Evolutionary conservation across 1,140 invertebrate species (phyloP).

Genomic region (Ylistrum balloti): DNA sequence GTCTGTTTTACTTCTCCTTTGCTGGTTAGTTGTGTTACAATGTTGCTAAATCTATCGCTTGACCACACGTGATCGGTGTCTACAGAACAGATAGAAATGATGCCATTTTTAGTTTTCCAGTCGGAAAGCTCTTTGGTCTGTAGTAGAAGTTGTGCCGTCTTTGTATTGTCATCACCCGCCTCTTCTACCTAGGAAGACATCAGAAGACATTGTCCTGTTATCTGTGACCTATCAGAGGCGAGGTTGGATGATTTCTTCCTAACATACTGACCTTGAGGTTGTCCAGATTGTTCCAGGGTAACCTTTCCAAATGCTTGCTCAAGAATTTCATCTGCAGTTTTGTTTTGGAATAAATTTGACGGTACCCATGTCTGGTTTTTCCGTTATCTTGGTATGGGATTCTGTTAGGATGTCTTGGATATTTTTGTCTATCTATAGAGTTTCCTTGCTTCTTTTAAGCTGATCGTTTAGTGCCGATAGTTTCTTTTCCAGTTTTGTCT

Average conservation of each 20-base stretch:
- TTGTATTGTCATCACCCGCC: neutral
- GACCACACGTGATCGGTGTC: neutral
- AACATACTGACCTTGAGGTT: neutral
- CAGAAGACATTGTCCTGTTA: neutral
- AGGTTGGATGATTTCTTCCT: neutral
- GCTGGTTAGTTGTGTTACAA: neutral
- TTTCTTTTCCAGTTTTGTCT: neutral
- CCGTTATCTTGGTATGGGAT: neutral
- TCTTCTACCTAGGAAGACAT: neutral
- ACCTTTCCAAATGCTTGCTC: neutral
- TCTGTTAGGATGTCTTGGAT: neutral
- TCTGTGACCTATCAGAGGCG: neutral
- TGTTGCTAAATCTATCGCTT: neutral
- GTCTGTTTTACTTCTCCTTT: neutral
- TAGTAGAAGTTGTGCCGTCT: neutral
- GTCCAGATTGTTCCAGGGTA: neutral
- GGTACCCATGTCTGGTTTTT: neutral
- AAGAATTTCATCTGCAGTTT: neutral
- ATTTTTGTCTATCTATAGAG: neutral
- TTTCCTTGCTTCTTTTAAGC: neutral
- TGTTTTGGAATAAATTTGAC: neutral
- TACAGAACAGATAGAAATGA: neutral
- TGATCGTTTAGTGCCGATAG: neutral
- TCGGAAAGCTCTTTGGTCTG: neutral
- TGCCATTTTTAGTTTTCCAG: neutral